Percentiles rank a stretch among this genome's conserved stretches.
Conservation (phyloP, 2,797 vertebrate genomes). For the Enteromius anoplus region DNA sequence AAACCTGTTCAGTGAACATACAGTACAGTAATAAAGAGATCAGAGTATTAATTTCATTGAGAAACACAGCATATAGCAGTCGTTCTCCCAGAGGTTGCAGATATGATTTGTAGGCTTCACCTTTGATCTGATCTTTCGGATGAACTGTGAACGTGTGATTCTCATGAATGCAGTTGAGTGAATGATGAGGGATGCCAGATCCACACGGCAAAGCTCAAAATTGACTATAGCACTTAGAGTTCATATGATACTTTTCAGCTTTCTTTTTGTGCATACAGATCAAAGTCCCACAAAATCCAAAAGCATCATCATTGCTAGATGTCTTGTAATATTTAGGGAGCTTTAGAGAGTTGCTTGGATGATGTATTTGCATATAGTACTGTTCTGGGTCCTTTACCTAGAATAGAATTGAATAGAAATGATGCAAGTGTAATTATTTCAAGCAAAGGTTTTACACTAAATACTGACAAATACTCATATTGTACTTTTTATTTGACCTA, state of each 20-base stretch:
- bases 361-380: background rate
- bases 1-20: background rate
- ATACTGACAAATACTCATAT: background rate
- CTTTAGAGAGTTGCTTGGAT: background rate
- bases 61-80: background rate
- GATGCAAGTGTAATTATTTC: background rate
- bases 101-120: background rate
- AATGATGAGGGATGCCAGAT: background rate
- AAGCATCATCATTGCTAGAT: background rate
- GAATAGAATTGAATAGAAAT: background rate
- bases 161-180: background rate
- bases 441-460: background rate
- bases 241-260: background rate
- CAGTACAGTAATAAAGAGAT: background rate
- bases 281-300: background rate
- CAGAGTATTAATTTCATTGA: background rate
- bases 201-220: background rate
- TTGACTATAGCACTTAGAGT: background rate
- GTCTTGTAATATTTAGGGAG: background rate
- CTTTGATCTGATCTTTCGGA: constrained; percentile 3
- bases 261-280: background rate
- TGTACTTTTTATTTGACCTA: background rate
- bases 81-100: constrained; percentile 3
- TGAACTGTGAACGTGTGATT: background rate
- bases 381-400: background rate